These are phyloP conservation scores for Dendrolimus kikuchii DNA, from an alignment of 1,140 invertebrate genomes.

Conservation along the genomic window DNA sequence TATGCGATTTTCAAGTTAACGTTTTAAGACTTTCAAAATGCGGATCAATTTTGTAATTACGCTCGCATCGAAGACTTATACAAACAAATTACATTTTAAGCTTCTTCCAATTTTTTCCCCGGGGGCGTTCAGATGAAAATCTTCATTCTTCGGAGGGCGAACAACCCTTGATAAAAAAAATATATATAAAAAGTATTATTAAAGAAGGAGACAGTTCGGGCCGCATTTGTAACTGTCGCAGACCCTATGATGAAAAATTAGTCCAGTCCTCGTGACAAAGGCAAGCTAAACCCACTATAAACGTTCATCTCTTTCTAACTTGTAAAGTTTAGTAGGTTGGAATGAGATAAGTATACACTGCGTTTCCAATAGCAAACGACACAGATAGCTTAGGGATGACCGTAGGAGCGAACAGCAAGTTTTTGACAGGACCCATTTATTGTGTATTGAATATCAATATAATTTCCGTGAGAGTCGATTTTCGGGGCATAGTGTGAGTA, in stretches of 20 bases:
- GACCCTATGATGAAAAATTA: constrained; percentile 74
- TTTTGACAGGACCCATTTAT: constrained; percentile 72
- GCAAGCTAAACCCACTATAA: constrained; percentile 61
- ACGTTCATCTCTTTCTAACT: constrained; percentile 47
- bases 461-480: constrained; percentile 70
- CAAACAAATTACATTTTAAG: constrained; percentile 64
- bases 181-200: constrained; percentile 73
- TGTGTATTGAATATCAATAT: constrained; percentile 74
- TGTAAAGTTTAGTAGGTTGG: constrained; percentile 19
- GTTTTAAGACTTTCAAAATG: not conserved
- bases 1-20: too few relatives aligned
- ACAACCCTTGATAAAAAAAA: constrained; percentile 62
- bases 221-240: constrained; percentile 72
- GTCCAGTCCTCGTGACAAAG: constrained; percentile 69
- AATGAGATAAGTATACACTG: constrained; percentile 33
- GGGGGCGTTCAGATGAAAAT: constrained; percentile 56
- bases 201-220: constrained; percentile 73
- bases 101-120: constrained; percentile 65
- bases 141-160: constrained; percentile 62
- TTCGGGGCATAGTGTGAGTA: constrained; percentile 58
- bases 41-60: constrained; percentile 22
- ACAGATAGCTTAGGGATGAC: constrained; percentile 71
- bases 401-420: constrained; percentile 71
- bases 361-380: constrained; percentile 70
- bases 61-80: constrained; percentile 31